Base-by-base conservation (phyloP, 2,888 invertebrate species). In the Coelinius sp. region DNA sequence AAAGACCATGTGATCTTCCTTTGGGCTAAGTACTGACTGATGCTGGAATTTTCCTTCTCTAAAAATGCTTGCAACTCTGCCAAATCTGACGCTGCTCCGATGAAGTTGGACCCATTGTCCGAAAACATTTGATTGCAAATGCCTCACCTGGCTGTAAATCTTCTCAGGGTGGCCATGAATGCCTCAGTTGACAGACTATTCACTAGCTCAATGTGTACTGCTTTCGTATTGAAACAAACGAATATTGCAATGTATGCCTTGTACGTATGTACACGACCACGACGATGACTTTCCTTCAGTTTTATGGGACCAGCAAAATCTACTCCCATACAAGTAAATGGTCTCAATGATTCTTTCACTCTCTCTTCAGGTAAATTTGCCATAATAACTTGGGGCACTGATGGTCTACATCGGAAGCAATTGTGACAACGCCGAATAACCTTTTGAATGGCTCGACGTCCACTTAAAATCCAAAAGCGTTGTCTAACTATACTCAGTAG, bases 221-320 rank as follows among this genome's bases (percentile, higher is more conserved):
- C 70, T 46, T 78, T 75, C 0, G 74, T 73, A 8, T 46, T 38
- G 8, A 82, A 71, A 62, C 81, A 81, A 0, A 77, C 70, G 35
- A 81, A 80, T 6, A 79, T 49, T 1, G 77, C 74, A 0, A 81
- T 20, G 63, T 81, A 81, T 3, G 56, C 74, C 35, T 81, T 80
- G 2, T 52, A 35, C 7, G 63, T 63, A n/a, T n/a, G n/a, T 27
- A 79, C 80, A 24, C 79, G 68, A 7, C 78, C 78, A 6, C 80
- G 44, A n/a, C 77, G 66, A 1, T 71, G 70, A 8, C 73, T 74
- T 12, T 81, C 79, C 24, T 76, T 74, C 0, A 85, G 68, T 14
- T 75, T 72, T 14, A 78, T 10, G 2, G 78, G 76, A 7, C 78
- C 78, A 3, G 72, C 71, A 46, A 75, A 78, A 49, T 78, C 78